Evolutionary conservation across 2,113 vertebrate genomes (phyloP), one percentile per base, ranked within the genome.

Genomic region (Centrocercus urophasianus): DNA sequence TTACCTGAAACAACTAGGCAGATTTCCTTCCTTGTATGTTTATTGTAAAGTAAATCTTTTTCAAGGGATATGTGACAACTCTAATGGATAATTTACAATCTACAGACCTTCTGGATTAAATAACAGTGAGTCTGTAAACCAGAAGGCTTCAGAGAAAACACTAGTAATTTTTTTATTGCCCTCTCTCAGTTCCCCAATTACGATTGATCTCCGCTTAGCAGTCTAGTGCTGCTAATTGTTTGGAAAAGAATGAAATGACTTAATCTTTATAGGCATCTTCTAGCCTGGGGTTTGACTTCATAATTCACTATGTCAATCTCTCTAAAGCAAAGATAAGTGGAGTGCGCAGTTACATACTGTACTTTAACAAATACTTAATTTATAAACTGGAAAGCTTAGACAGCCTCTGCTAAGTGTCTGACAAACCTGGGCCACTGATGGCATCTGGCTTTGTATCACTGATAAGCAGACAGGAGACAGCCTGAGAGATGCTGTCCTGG

Each of bases 161-260:
- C 92, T 30, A 97, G 93, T 97, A 97, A 98, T 98, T 98, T 98
- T 96, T 98, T 98, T 98, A 98, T 98, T 98, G 97, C 95, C 91
- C 88, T 98, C 93, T 96, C 93, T 94, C 92, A 94, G 95, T 96
- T 96, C 89, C 91, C 95, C 96, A 96, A 85, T 97, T 97, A 95
- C 92, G 71, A 97, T 83, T 97, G 97, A 98, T 97, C 96, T 97
- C 92, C 28, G 11, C 79, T 97, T 94, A 97, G 87, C 87, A 80
- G 56, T 76, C 86, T 94, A 95, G 89, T 89, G 83, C 83, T 96
- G 93, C 88, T 98, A 98, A 98, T 97, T 97, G 95, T 95, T 96
- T 94, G 85, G 81, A 95, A 96, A 95, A 91, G 32, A 90, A 64
- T 74, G 86, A 93, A 93, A 96, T 94, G 17, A 81, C 85, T 97